These are phyloP conservation scores for Hymenochirus boettgeri DNA, from an alignment of 2,113 vertebrate species.

Conservation along the genomic window DNA sequence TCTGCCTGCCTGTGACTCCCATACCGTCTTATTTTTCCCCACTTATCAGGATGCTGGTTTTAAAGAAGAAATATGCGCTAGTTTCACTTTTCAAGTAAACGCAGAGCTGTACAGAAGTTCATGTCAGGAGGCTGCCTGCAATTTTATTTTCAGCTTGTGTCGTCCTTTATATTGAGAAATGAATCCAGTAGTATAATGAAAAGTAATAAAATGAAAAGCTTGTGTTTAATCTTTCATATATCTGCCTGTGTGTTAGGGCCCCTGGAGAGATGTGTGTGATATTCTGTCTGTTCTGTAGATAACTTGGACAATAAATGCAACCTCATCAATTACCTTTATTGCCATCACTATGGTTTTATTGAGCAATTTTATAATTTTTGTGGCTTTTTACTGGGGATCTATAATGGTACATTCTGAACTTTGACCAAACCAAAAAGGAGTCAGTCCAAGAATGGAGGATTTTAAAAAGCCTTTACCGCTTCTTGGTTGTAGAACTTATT, in stretches of 20 bases:
- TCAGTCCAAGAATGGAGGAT: too few relatives aligned
- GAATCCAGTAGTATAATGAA: constrained; percentile 31
- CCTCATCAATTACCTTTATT: not conserved
- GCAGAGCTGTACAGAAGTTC: not conserved
- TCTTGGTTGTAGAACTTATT: too few relatives aligned
- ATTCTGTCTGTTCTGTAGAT: not conserved
- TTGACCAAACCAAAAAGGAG: too few relatives aligned
- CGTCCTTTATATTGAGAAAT: constrained; percentile 18
- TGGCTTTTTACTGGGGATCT: not conserved
- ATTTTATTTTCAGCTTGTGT: constrained; percentile 10
- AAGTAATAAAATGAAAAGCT: constrained; percentile 34
- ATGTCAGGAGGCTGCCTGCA: constrained; percentile 6
- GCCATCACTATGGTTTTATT: not conserved
- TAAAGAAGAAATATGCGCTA: not conserved
- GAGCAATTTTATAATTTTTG: not conserved
- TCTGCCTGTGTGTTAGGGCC: constrained; percentile 46
- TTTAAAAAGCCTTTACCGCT: too few relatives aligned
- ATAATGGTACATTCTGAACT: too few relatives aligned
- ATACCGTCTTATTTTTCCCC: constrained; percentile 13
- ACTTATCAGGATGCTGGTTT: constrained; percentile 21
- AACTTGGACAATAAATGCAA: not conserved
- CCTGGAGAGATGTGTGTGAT: constrained; percentile 18
- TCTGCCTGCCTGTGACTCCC: constrained; percentile 20
- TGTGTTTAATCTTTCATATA: constrained; percentile 33
- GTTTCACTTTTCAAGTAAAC: constrained; percentile 13